These are phyloP conservation scores for Andrena fulva DNA, from an alignment of 2,888 invertebrate species.

Conservation along the genomic window DNA sequence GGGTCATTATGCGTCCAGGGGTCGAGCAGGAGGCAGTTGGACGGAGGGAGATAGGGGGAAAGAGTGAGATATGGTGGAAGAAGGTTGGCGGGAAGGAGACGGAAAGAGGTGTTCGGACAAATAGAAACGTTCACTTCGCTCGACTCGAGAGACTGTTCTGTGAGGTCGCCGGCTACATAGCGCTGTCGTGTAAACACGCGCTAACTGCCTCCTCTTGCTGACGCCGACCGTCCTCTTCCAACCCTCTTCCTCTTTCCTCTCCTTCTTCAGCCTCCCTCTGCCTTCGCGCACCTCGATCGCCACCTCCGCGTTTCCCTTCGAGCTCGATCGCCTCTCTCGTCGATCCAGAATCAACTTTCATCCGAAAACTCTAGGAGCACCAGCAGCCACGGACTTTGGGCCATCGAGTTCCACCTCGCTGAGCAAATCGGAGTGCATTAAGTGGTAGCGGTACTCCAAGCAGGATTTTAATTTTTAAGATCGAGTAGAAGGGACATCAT, in stretches of 20 bases:
- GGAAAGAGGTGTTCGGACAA: constrained; percentile 78
- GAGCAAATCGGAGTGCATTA: background rate
- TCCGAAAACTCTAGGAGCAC: no score
- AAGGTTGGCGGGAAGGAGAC: constrained; percentile 49
- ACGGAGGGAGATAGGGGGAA: background rate
- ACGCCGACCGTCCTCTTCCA: constrained; percentile 64
- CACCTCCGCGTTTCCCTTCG: constrained; percentile 29
- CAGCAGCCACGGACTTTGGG: no score
- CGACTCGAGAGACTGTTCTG: constrained; percentile 69
- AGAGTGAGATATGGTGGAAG: constrained; percentile 12
- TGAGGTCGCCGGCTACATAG: constrained; percentile 83
- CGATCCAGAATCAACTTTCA: background rate
- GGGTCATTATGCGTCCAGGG: constrained; percentile 73
- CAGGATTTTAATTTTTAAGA: background rate
- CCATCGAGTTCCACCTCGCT: no score
- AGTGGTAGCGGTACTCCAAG: no score
- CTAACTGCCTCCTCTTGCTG: constrained; percentile 82
- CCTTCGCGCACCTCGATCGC: constrained; percentile 21
- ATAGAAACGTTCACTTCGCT: constrained; percentile 81
- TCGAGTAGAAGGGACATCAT: background rate
- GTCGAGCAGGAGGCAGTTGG: constrained; percentile 52
- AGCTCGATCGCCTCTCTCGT: constrained; percentile 27
- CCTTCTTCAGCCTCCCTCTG: background rate
- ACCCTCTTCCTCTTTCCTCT: constrained; percentile 15
- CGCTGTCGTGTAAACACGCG: constrained; percentile 84